Evolutionary conservation across 2,113 vertebrate species (phyloP).

Genomic region (Neogale vison): DNA sequence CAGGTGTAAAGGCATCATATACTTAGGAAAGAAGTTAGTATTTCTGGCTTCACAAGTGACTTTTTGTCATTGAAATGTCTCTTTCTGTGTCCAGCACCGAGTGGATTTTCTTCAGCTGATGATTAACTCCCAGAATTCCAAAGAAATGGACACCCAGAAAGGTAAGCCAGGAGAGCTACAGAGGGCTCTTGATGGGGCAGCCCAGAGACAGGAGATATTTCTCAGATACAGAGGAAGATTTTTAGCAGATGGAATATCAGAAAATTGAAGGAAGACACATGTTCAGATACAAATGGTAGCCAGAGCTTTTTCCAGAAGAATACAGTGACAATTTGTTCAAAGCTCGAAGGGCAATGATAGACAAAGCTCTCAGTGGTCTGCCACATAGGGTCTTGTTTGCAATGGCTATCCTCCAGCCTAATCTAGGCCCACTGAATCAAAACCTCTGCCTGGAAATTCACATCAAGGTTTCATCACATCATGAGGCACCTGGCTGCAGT

Average conservation of each 20-base stretch:
- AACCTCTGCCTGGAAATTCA: background rate
- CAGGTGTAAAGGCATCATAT: background rate
- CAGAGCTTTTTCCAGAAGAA: background rate
- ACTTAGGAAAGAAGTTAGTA: background rate
- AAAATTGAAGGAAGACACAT: background rate
- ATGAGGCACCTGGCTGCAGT: background rate
- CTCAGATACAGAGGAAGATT: background rate
- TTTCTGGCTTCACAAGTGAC: background rate
- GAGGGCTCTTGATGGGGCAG: background rate
- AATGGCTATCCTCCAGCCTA: background rate
- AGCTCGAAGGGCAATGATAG: background rate
- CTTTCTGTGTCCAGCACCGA: constrained; percentile 80
- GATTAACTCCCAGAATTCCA: constrained; percentile 86
- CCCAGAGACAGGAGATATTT: fast-evolving
- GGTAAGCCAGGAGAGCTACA: constrained; percentile 64
- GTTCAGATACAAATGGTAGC: background rate
- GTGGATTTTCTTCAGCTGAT: constrained; percentile 93
- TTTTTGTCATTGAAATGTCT: background rate
- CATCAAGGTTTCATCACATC: background rate
- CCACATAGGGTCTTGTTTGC: background rate
- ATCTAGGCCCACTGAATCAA: background rate
- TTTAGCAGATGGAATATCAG: background rate
- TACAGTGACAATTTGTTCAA: fast-evolving
- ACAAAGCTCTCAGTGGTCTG: background rate
- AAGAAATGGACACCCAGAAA: constrained; percentile 56